These are phyloP conservation scores for Nephrocerus scutellatus DNA, from an alignment of 2,888 invertebrate species.

Conservation along the genomic window DNA sequence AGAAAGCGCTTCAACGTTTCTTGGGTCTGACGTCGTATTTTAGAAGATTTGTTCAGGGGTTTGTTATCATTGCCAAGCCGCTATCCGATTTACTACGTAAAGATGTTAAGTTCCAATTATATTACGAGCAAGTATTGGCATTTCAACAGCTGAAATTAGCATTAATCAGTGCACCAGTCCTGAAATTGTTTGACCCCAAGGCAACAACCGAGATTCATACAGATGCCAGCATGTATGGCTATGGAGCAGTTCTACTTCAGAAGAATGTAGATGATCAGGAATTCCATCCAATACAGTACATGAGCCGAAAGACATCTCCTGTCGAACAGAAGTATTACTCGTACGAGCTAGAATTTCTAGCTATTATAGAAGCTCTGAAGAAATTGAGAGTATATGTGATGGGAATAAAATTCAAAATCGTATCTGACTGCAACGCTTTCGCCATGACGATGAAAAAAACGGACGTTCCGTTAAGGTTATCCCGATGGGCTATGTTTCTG, in stretches of 20 bases:
- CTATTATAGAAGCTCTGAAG: slow-evolving; percentile 17
- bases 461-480: slow-evolving; percentile 17
- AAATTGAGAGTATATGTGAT: slow-evolving; percentile 31
- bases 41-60: slow-evolving; percentile 12
- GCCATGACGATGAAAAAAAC: slow-evolving; percentile 32
- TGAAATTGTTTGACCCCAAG: slow-evolving; percentile 17
- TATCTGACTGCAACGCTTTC: slow-evolving; percentile 35
- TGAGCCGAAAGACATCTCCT: slow-evolving; percentile 20
- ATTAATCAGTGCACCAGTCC: slow-evolving; percentile 12
- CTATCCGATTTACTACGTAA: slow-evolving; percentile 28
- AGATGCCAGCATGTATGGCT: slow-evolving; percentile 20
- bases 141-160: slow-evolving; percentile 15
- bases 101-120: slow-evolving; percentile 14
- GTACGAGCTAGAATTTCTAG: slow-evolving; percentile 25
- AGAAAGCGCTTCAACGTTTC: slow-evolving; percentile 12
- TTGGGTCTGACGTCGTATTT: slow-evolving; percentile 18
- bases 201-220: slow-evolving; percentile 21
- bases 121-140: slow-evolving; percentile 2
- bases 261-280: slow-evolving; percentile 13
- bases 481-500: slow-evolving; percentile 14
- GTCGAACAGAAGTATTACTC: slow-evolving; percentile 17
- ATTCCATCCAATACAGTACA: slow-evolving; percentile 15
- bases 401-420: slow-evolving; percentile 29
- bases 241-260: slow-evolving; percentile 19
- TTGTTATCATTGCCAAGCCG: slow-evolving; percentile 32